Conservation (phyloP, 2,797 vertebrate genomes). For the Labeo calbasu region DNA sequence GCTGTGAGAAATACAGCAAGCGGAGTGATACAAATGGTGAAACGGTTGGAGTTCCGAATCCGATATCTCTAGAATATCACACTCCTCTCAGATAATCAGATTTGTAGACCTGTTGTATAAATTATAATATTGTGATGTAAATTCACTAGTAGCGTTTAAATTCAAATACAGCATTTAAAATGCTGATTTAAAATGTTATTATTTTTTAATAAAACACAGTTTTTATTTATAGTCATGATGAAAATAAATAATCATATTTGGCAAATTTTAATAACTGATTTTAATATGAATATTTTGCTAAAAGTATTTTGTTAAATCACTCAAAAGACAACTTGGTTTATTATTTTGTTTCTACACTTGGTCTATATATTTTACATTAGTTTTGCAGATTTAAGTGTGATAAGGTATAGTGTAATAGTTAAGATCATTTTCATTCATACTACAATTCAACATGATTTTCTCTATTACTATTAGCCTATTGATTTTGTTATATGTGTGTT, state of each 20-base stretch:
- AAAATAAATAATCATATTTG: not conserved
- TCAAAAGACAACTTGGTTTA: not conserved
- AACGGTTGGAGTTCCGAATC: not conserved
- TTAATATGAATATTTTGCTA: not conserved
- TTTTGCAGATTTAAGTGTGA: not conserved
- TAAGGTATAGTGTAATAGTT: not conserved
- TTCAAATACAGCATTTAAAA: no score
- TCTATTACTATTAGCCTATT: not conserved
- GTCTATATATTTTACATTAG: not conserved
- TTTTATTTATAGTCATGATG: not conserved
- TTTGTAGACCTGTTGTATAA: not conserved
- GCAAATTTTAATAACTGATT: not conserved
- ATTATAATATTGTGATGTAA: no score
- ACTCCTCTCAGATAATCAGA: not conserved
- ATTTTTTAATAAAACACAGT: no score
- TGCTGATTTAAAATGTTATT: no score
- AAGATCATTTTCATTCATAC: not conserved
- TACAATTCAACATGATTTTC: not conserved
- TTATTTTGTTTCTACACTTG: not conserved
- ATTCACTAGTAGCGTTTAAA: not conserved
- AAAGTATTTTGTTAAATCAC: not conserved
- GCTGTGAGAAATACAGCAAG: not conserved
- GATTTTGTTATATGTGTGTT: conserved; percentile 5
- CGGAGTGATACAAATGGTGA: not conserved
- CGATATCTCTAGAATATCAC: no score